Evolutionary conservation across 2,888 invertebrate genomes (phyloP), one percentile per base, ranked within the genome.

Genomic region (Acrobasis repandana): DNA sequence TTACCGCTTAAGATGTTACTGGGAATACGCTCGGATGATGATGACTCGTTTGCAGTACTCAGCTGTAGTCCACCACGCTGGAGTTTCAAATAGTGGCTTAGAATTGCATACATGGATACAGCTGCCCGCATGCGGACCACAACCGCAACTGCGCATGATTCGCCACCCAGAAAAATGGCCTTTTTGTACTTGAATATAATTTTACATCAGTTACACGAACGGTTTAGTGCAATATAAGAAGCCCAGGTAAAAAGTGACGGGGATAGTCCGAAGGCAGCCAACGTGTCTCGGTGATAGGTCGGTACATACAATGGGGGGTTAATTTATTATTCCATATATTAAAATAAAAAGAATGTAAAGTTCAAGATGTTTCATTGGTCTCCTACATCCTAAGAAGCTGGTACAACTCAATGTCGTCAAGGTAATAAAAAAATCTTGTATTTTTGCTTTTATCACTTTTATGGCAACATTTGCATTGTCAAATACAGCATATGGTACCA

Each of bases 251-350:
- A 85, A 66, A 73, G 80, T 73, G 81, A 82, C 74, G 70, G 79
- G 70, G 85, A 86, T 83, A 82, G 85, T 76, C 69, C 66, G 82
- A 64, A 80, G 82, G 74, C 80, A 84, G 83, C 78, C 78, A 77
- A 77, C 76, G 83, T 82, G 86, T 84, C 80, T 85, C 82, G 87
- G 87, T 88, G 90, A 89, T 88, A 87, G 86, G 75, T 79, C 75
- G 85, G 79, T 82, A 82, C 78, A 76, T 81, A 84, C 79, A 83
- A 76, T 79, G 79, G 77, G 77, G 80, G 79, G 86, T 87, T 83
- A 61, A 87, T 89, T 90, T 88, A 90, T 85, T 90, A 90, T 90
- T 90, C 90, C 87, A 88, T 88, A 88, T 87, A 87, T 85, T 88
- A 88, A 89, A 85, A 86, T 85, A 85, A 88, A 90, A 89, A 83